Base-by-base conservation (phyloP, 2,797 vertebrate genomes). In the Mycteria americana region DNA sequence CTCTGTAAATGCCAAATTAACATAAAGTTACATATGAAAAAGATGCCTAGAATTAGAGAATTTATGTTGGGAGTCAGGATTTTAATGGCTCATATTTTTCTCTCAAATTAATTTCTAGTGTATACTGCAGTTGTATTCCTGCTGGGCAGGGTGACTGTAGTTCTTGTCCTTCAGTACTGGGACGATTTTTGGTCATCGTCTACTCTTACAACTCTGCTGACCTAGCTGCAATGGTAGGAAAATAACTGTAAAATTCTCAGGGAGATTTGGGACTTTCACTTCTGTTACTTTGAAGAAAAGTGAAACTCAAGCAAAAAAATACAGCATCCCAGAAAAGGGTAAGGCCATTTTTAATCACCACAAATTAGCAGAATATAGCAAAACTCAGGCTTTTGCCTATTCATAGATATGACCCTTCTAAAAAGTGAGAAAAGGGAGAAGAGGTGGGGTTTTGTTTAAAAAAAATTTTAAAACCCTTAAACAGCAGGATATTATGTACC, bases 401-500 rank as follows among this genome's bases (percentile, higher is more conserved):
- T 89, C 64, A 88, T 83, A 83, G 81, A 60, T 12, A 1, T n/a
- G 37, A 96, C 67, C 75, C 78, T 74, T 70, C 39, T 80, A 91
- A 94, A 95, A 83, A 93, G 72, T 11, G 30, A 93, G 75, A 89
- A 89, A 78, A 73, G 6, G 13, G 41, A 78, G 45, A 78, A 84
- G 51, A 78, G 17, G 16, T 43, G 7, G 0, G 0, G 9, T 73
- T 82, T 69, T 59, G 13, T 23, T 70, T 37, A 14, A 51, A 24
- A 46, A 77, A 51, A 79, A n/a, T 25, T 18, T 16, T 23, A 85
- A 33, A 45, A 9, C 21, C 2, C 51, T 70, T 85, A 70, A 96
- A 76, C 64, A 82, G 60, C n/a, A 89, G 85, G 62, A 73, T 96
- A 57, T 79, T 82, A 56, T 85, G 88, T 93, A 93, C 92, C 96